Percentiles rank a stretch among this genome's conserved stretches.
Evolutionary conservation across 2,888 invertebrate species (phyloP).

Genomic region (Baronia brevicornis): DNA sequence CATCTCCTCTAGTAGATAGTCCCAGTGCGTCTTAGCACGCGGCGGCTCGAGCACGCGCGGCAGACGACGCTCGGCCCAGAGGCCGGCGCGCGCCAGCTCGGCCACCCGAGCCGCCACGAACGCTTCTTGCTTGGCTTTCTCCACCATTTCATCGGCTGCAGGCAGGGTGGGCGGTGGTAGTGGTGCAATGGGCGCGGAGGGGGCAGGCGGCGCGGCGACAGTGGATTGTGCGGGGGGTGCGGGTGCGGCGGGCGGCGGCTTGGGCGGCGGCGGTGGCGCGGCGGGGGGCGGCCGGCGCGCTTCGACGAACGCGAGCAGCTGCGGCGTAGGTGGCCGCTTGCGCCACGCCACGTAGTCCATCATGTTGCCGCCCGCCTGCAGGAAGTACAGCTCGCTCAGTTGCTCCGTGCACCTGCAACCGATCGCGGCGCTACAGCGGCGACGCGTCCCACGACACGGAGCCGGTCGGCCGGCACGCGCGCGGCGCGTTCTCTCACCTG

Average conservation of each 20-base stretch:
- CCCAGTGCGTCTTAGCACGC: conserved; percentile 97
- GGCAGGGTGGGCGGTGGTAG: conserved; percentile 72
- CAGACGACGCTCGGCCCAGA: conserved; percentile 94
- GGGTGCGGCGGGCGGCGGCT: conserved; percentile 66
- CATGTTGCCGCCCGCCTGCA: conserved; percentile 90
- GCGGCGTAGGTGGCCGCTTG: conserved; percentile 84
- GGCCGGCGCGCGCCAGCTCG: conserved; percentile 93
- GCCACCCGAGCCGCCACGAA: conserved; percentile 94
- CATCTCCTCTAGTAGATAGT: conserved; percentile 98
- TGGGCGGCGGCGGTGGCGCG: conserved; percentile 77
- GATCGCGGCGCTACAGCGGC: conserved; percentile 19
- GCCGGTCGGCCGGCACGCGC: not conserved
- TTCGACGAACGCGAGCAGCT: conserved; percentile 84
- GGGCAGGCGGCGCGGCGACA: conserved; percentile 14
- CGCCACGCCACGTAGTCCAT: conserved; percentile 91
- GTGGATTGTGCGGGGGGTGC: conserved; percentile 17
- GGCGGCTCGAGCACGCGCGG: conserved; percentile 94
- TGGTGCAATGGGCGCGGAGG: conserved; percentile 71
- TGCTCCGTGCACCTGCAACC: conserved; percentile 80
- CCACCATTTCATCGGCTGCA: conserved; percentile 53
- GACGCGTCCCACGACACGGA: conserved; percentile 16
- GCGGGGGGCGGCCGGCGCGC: conserved; percentile 78
- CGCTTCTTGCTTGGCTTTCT: conserved; percentile 83
- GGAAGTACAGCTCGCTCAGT: conserved; percentile 89
- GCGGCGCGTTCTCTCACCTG: conserved; percentile 46